Evolutionary conservation across 37 sponge, comb jelly and placozoan species (phyloP).

Genomic region (Ephydatia muelleri): DNA sequence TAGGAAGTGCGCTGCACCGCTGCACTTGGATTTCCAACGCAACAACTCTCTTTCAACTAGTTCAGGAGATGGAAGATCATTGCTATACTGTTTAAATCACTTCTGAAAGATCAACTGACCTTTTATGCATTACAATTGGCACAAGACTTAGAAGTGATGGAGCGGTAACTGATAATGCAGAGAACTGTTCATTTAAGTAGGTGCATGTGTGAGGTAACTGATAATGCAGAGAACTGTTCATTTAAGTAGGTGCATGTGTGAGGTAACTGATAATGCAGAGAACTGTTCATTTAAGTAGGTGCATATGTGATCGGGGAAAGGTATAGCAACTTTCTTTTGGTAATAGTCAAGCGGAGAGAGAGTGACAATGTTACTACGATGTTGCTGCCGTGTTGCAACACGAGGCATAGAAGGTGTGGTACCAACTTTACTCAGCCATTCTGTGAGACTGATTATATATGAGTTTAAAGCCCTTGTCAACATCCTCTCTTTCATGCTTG

Average conservation of each 20-base stretch:
- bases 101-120: not conserved
- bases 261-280: constrained; percentile 1
- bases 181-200: constrained; percentile 19
- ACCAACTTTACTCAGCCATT: constrained; percentile 41
- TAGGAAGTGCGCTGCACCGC: not conserved
- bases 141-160: constrained; percentile 3
- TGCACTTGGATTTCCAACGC: not conserved
- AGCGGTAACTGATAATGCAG: constrained; percentile 9
- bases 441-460: constrained; percentile 31
- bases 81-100: not conserved
- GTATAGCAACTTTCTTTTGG: constrained; percentile 42
- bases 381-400: constrained; percentile 40
- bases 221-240: constrained; percentile 12
- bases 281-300: constrained; percentile 18
- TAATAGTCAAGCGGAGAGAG: constrained; percentile 29
- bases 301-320: constrained; percentile 40
- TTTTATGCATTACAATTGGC: too few relatives aligned
- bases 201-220: not conserved
- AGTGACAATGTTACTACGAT: constrained; percentile 41
- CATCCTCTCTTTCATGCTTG: constrained; percentile 20
- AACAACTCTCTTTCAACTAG: not conserved
- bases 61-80: constrained; percentile 12
- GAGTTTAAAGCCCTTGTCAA: constrained; percentile 31
- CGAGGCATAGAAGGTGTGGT: constrained; percentile 46
- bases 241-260: constrained; percentile 7